phyloP scores from a whole-genome alignment of 2,113 vertebrate genomes.

The Percopsis transmontana region DNA sequence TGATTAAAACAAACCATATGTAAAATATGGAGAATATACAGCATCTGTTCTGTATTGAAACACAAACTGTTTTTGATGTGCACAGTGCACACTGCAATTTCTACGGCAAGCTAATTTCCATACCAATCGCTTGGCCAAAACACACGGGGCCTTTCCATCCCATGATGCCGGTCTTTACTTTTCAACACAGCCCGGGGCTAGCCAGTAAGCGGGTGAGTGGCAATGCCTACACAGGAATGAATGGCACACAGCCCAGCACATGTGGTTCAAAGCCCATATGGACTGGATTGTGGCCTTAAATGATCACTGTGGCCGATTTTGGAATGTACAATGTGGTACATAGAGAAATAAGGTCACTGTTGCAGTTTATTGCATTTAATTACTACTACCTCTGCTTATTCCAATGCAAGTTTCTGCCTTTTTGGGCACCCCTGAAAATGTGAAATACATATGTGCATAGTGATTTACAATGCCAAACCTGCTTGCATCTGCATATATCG shows the following conservation, averaged over 20 bases:
- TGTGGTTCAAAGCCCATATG: neutral
- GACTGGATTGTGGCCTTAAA: too few relatives aligned
- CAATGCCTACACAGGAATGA: constrained; percentile 17
- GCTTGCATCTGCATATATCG: too few relatives aligned
- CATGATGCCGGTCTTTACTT: constrained; percentile 31
- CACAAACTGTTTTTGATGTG: neutral
- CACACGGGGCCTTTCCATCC: constrained; percentile 17
- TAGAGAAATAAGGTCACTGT: too few relatives aligned
- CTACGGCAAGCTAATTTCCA: constrained; percentile 28
- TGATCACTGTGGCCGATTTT: too few relatives aligned
- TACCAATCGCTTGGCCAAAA: constrained; percentile 22
- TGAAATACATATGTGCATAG: too few relatives aligned
- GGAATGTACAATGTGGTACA: too few relatives aligned
- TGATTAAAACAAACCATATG: too few relatives aligned
- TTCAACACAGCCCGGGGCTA: constrained; percentile 32
- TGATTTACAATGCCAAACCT: too few relatives aligned
- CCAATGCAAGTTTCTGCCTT: too few relatives aligned
- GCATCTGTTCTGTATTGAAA: neutral
- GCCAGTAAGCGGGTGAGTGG: constrained; percentile 11
- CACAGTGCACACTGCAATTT: constrained; percentile 7
- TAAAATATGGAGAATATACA: neutral
- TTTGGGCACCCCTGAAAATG: too few relatives aligned
- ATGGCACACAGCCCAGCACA: neutral
- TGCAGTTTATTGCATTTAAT: too few relatives aligned
- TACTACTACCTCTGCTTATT: too few relatives aligned